phyloP scores from a whole-genome alignment of 1,140 invertebrate genomes.

The Helicorthomorpha holstii region DNA sequence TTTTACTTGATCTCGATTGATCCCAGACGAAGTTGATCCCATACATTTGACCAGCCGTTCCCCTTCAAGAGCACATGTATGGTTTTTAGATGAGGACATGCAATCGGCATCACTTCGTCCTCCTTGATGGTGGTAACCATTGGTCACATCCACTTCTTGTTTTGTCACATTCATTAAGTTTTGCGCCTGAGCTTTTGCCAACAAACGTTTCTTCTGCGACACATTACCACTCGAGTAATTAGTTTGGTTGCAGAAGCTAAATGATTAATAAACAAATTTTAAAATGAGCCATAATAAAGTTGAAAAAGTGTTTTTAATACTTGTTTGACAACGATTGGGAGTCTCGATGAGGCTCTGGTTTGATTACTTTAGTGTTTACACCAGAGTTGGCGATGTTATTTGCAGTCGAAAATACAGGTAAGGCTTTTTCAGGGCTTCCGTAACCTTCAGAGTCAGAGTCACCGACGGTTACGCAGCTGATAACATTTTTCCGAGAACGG shows the following conservation, averaged over 20 bases:
- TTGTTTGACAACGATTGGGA: not conserved
- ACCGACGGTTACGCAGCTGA: conserved; percentile 61
- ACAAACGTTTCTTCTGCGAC: conserved; percentile 69
- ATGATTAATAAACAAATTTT: not conserved
- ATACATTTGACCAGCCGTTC: conserved; percentile 15
- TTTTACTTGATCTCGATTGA: conserved; percentile 10
- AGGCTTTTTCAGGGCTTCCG: conserved; percentile 31
- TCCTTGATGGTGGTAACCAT: not conserved
- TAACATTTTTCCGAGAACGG: conserved; percentile 42
- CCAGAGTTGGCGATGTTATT: conserved; percentile 5
- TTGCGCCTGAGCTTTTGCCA: conserved; percentile 62
- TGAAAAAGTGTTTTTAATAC: not conserved
- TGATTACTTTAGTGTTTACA: conserved; percentile 14
- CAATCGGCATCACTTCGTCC: not conserved
- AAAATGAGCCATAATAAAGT: too few relatives aligned
- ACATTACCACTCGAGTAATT: conserved; percentile 23
- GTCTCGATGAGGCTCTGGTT: conserved; percentile 16
- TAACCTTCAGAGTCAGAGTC: conserved; percentile 55
- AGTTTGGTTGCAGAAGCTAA: conserved; percentile 12
- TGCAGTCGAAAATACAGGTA: conserved; percentile 10
- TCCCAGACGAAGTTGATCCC: conserved; percentile 9
- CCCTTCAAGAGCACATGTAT: conserved; percentile 13
- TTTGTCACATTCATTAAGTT: conserved; percentile 8
- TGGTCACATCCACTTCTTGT: conserved; percentile 13
- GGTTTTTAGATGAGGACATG: not conserved